Evolutionary conservation across 2,888 invertebrate species (phyloP).

Genomic region (Phytoseiulus persimilis): DNA sequence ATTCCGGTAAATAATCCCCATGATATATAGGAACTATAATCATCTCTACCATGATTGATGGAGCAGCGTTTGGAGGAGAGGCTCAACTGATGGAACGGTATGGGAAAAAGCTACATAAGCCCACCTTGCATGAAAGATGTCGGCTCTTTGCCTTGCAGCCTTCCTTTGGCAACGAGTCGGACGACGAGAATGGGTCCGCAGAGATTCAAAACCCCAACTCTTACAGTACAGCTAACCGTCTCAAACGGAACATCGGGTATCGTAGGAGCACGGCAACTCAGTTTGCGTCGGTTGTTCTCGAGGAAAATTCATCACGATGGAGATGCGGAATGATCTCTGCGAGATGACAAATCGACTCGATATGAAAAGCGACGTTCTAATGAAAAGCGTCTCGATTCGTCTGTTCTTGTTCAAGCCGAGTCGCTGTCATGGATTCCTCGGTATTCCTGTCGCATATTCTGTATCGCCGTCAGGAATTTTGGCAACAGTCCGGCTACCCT

Average conservation of each 20-base stretch:
- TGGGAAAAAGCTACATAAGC: neutral
- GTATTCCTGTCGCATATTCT: neutral
- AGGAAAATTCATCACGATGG: neutral
- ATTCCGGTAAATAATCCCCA: neutral
- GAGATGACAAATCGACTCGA: neutral
- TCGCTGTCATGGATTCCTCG: neutral
- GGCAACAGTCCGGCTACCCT: neutral
- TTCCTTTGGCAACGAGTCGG: too few species aligned
- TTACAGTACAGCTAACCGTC: too few species aligned
- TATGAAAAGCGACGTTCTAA: neutral
- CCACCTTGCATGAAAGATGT: too few species aligned
- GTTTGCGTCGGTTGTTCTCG: too few species aligned
- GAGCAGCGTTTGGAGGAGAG: neutral
- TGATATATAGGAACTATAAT: neutral
- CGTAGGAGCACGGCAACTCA: too few species aligned
- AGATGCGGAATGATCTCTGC: too few species aligned
- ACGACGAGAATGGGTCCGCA: too few species aligned
- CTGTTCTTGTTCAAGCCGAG: neutral
- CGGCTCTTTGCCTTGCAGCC: too few species aligned
- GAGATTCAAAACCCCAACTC: too few species aligned
- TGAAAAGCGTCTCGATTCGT: neutral
- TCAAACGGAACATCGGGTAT: too few species aligned
- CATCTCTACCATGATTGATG: neutral
- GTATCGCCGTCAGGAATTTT: neutral
- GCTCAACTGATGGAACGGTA: neutral